phyloP scores from a whole-genome alignment of 2,888 invertebrate genomes.

The Crepidodera aurea region DNA sequence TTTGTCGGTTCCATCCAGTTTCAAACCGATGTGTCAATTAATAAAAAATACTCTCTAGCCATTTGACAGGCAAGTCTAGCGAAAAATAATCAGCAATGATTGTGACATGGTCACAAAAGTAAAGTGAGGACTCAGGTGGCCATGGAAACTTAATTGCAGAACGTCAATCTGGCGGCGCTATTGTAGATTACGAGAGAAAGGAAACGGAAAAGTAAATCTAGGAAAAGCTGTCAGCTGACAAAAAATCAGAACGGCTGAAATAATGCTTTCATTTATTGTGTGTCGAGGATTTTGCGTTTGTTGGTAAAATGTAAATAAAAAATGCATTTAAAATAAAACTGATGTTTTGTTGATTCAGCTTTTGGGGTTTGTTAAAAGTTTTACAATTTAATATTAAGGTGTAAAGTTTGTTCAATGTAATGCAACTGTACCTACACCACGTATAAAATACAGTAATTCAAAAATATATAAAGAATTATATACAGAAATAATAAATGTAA shows the following conservation, averaged over 20 bases:
- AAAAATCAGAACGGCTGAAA: not conserved
- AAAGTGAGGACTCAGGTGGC: constrained; percentile 33
- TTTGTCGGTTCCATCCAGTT: too few species aligned
- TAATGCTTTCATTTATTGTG: not conserved
- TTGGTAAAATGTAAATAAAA: not conserved
- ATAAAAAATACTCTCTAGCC: not conserved
- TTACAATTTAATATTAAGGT: too few species aligned
- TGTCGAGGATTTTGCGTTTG: too few species aligned
- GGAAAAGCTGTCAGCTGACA: constrained; percentile 18
- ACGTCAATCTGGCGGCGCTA: constrained; percentile 27
- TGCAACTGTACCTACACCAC: too few species aligned
- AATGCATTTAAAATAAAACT: too few species aligned
- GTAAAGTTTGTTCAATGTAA: too few species aligned
- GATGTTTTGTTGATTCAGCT: too few species aligned
- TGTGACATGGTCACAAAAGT: constrained; percentile 29
- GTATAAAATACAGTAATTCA: too few species aligned
- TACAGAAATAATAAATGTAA: too few species aligned
- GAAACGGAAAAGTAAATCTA: constrained; percentile 15
- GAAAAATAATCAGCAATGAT: not conserved
- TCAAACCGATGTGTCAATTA: constrained; percentile 8
- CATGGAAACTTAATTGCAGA: constrained; percentile 33
- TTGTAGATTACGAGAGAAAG: not conserved
- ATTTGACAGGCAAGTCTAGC: not conserved
- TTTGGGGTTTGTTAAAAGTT: too few species aligned
- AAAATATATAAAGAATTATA: too few species aligned